Base-by-base conservation (phyloP, 64 coral and sea anemone genomes). In the Trachythela sp. region DNA sequence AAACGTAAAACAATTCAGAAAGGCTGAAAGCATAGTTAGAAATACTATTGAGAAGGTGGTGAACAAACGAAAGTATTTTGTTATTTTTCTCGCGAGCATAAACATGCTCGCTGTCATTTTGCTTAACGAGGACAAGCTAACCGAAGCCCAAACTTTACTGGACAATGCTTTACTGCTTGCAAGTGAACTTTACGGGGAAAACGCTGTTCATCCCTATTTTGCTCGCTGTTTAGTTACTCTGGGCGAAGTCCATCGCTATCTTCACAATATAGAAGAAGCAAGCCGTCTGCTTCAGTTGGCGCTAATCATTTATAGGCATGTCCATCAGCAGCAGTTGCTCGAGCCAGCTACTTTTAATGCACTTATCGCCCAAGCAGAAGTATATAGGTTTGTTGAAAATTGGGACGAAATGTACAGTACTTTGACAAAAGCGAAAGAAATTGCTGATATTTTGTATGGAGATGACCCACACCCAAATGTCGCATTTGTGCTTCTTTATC, bases 181-280 rank as follows among this genome's bases (percentile, higher is more conserved):
- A 2, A 13, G 24, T 35, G 71, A 77, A 77, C 71, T 77, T 77
- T 77, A 77, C 30, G 71, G 71, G 2, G 71, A 77, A 33, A 39
- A 77, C 26, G 71, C 71, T 77, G 31, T 77, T 77, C 71, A 77
- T 77, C 71, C 71, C 30, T 13, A 13, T 35, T 77, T 77, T 77
- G 71, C 71, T 77, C 31, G 17, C 36, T 77, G 71, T 77, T 77
- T 77, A 35, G 30, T n/a, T 6, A 77, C 6, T 18, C 71, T 77
- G 30, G 31, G 13, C 29, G 31, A 35, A 35, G 71, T 77, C 29
- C 17, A 77, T 77, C 29, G 29, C 29, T 9, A 18, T 77, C 24
- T 77, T 27, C 71, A 35, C 1, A 77, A 77, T 77, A 32, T 77
- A 4, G 32, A 77, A 32, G 71, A 77, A 77, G 71, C 71, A 32